A percentile compares a stretch with the other conserved stretches of the same genome.
Evolutionary conservation across 2,888 invertebrate species (phyloP).

Genomic region (Trichacis sp.): DNA sequence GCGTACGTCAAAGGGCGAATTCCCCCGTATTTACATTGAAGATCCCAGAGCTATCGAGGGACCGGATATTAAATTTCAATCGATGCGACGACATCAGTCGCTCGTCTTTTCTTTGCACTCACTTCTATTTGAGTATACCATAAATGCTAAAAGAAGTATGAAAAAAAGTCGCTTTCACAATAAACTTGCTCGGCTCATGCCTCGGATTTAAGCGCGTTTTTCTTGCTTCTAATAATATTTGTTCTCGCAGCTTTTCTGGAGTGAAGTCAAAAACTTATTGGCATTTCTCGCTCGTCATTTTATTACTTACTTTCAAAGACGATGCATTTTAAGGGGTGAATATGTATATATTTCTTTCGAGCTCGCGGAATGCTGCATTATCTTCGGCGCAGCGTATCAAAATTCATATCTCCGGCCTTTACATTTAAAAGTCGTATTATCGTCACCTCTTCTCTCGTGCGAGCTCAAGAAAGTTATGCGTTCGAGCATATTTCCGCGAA

Average conservation of each 20-base stretch:
- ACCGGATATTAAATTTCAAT: conserved; percentile 66
- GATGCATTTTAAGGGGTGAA: too few species aligned
- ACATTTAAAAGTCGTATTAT: neutral
- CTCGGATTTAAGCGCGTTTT: neutral
- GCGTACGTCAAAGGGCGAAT: conserved; percentile 9
- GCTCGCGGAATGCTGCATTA: neutral
- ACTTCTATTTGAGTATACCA: conserved; percentile 17
- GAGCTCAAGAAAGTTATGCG: neutral
- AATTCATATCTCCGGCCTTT: neutral
- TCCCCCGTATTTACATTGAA: conserved; percentile 61
- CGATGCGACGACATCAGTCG: conserved; percentile 56
- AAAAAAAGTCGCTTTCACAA: neutral
- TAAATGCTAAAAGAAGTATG: neutral
- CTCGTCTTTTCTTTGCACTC: conserved; percentile 49
- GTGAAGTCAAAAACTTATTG: neutral
- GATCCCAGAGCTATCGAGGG: conserved; percentile 51
- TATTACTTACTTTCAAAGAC: too few species aligned
- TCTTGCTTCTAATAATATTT: neutral
- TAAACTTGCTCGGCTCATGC: neutral
- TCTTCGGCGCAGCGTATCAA: neutral
- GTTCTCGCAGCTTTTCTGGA: neutral
- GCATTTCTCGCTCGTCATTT: neutral
- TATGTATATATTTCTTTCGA: neutral
- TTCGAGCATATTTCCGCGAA: neutral
- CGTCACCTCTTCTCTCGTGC: neutral